Percentiles rank a stretch among this genome's conserved stretches.
These are phyloP conservation scores for Cartodere bifasciata DNA, from an alignment of 2,888 invertebrate species.

Conservation along the genomic window DNA sequence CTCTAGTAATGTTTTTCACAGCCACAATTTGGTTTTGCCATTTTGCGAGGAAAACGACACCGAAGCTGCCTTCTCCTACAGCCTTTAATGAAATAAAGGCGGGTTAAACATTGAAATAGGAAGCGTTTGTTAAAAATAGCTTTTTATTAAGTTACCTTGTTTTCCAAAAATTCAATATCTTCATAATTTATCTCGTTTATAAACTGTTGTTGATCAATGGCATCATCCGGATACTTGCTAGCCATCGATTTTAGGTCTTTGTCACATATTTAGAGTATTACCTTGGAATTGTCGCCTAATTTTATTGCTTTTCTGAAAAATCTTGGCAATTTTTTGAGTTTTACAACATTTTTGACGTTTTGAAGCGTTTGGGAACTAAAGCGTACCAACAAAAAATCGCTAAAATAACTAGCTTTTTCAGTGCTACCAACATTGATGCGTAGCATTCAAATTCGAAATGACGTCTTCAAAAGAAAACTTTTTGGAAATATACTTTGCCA, in stretches of 20 bases:
- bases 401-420: no score
- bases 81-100: slow-evolving; percentile 42
- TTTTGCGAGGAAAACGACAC: slow-evolving; percentile 80
- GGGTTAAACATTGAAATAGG: slow-evolving; percentile 1
- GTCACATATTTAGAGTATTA: slow-evolving; percentile 20
- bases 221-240: slow-evolving; percentile 24
- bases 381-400: no score
- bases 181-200: slow-evolving; percentile 67
- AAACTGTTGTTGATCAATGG: slow-evolving; percentile 38
- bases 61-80: slow-evolving; percentile 89
- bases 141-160: slow-evolving; percentile 9
- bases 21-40: slow-evolving; percentile 83
- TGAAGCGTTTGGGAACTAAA: no score
- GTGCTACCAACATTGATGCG: no score
- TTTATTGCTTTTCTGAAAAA: no score
- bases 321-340: no score
- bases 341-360: no score
- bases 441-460: no score
- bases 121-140: slow-evolving; percentile 2
- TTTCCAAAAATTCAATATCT: slow-evolving; percentile 44
- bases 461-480: no score
- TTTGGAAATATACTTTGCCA: no score
- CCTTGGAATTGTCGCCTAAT: slow-evolving; percentile 5
- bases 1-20: slow-evolving; percentile 85
- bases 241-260: slow-evolving; percentile 26